Percentiles rank a stretch among this genome's conserved stretches.
Conservation (phyloP, 2,888 invertebrate species). For the Cantharis lateralis region DNA sequence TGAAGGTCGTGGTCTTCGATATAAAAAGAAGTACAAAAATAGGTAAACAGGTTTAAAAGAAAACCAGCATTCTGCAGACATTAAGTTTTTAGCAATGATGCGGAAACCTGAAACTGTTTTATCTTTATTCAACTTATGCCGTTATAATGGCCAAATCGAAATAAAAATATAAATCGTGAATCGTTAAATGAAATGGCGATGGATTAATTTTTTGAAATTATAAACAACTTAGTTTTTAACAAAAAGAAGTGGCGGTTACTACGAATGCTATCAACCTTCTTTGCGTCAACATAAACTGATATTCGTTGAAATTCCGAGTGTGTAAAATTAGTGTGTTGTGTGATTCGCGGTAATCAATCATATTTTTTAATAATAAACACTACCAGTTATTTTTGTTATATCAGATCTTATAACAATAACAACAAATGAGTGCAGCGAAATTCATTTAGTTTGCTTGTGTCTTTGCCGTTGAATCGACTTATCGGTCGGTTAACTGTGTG, state of each 20-base stretch:
- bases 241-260: background rate
- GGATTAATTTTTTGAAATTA: background rate
- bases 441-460: background rate
- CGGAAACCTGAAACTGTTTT: slow-evolving; percentile 12
- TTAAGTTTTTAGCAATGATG: slow-evolving; percentile 1
- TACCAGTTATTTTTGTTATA: background rate
- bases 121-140: slow-evolving; percentile 16
- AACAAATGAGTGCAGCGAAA: background rate
- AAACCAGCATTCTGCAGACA: slow-evolving; percentile 25
- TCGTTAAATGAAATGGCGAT: background rate
- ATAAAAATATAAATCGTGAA: background rate
- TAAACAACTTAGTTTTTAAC: background rate
- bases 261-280: background rate
- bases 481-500: background rate
- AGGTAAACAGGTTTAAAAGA: slow-evolving; percentile 29
- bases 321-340: background rate
- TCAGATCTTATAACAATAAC: background rate
- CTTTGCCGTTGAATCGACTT: background rate
- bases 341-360: background rate
- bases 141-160: slow-evolving; percentile 1
- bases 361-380: background rate
- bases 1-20: slow-evolving; percentile 26
- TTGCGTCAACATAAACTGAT: background rate
- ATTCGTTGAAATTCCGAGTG: background rate
- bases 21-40: slow-evolving; percentile 29